Evolutionary conservation across 2,888 invertebrate species (phyloP).

Genomic region (Epistrophe grossulariae): DNA sequence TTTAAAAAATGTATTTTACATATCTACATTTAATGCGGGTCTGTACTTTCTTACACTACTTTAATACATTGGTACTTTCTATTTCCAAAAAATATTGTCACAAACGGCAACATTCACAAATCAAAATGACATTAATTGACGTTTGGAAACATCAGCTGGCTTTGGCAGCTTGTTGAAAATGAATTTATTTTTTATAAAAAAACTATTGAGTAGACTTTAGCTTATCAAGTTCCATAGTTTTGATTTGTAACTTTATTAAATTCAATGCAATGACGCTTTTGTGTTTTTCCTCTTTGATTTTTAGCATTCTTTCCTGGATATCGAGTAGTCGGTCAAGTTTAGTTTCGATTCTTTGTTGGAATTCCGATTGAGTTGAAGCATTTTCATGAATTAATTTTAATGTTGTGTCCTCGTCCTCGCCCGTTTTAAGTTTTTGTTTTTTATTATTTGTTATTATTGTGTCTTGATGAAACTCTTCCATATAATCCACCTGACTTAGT

Average conservation of each 20-base stretch:
- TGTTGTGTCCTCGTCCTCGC: background rate
- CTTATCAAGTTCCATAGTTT: conserved; percentile 19
- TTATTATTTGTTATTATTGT: background rate
- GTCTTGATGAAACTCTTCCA: background rate
- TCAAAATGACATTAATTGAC: background rate
- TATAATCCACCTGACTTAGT: background rate
- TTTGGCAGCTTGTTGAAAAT: background rate
- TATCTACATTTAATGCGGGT: too few relatives aligned
- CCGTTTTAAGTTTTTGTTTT: background rate
- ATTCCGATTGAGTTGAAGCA: background rate
- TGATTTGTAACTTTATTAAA: conserved; percentile 14
- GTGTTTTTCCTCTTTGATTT: conserved; percentile 24
- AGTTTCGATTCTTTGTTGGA: conserved; percentile 26
- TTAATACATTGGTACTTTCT: background rate
- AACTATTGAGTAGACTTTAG: background rate
- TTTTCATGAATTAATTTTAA: background rate
- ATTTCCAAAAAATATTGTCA: background rate
- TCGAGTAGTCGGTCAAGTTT: conserved; percentile 27
- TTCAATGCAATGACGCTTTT: conserved; percentile 29
- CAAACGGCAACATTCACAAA: background rate
- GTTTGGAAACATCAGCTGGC: background rate
- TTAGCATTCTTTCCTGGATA: conserved; percentile 19
- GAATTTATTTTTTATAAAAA: background rate
- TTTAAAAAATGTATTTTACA: too few relatives aligned
- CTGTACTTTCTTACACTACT: background rate